These are phyloP conservation scores for Sinocyclocheilus rhinocerous DNA, from an alignment of 2,113 vertebrate species.

Conservation along the genomic window DNA sequence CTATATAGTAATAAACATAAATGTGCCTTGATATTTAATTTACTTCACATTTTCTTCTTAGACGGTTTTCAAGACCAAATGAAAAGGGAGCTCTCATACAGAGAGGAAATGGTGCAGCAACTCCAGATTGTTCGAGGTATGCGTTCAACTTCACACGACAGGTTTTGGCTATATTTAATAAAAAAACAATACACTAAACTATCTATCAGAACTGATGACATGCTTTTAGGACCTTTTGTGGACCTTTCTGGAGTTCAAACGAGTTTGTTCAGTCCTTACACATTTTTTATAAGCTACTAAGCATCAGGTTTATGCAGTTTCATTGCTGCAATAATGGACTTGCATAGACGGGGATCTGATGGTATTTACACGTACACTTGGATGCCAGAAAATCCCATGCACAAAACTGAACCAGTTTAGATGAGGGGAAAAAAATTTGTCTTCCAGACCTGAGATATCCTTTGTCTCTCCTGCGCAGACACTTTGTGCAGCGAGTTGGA, in stretches of 20 bases:
- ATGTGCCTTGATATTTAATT: conserved; percentile 12
- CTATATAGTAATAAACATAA: neutral
- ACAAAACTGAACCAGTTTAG: neutral
- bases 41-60: conserved; percentile 64
- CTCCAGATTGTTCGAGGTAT: conserved; percentile 97
- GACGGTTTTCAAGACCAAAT: conserved; percentile 99
- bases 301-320: neutral
- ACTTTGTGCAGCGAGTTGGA: conserved; percentile 85
- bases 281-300: neutral
- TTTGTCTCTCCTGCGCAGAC: conserved; percentile 69
- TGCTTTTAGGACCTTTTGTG: neutral
- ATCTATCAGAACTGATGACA: neutral
- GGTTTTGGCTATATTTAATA: neutral
- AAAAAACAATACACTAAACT: neutral
- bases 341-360: neutral
- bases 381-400: neutral
- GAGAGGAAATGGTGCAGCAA: conserved; percentile 98
- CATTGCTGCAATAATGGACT: neutral
- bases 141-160: conserved; percentile 49
- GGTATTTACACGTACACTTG: neutral
- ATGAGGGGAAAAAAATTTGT: conserved; percentile 8
- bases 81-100: conserved; percentile 95
- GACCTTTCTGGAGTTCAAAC: neutral
- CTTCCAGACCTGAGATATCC: conserved; percentile 20
- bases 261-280: neutral